A percentile compares a stretch with the other conserved stretches of the same genome.
Evolutionary conservation across 1,140 invertebrate species (phyloP).

Genomic region (Saccostrea cuccullata): DNA sequence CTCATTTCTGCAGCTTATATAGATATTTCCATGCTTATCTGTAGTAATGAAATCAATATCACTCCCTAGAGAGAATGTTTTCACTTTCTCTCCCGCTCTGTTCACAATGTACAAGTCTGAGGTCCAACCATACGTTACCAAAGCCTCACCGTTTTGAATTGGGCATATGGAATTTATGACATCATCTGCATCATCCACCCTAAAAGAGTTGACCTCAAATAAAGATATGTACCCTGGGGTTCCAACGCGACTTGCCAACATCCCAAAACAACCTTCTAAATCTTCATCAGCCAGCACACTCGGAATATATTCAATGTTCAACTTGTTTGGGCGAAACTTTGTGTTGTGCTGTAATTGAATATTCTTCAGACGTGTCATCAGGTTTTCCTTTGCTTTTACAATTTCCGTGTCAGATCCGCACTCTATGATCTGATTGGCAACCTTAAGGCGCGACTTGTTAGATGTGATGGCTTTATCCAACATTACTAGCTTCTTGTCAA

Average conservation of each 20-base stretch:
- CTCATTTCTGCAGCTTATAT: conserved; percentile 58
- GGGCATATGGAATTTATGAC: conserved; percentile 60
- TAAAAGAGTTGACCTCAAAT: conserved; percentile 52
- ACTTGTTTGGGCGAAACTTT: conserved; percentile 48
- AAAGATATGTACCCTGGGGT: conserved; percentile 56
- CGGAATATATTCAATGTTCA: conserved; percentile 44
- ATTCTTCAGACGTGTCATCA: conserved; percentile 47
- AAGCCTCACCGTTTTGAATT: conserved; percentile 51
- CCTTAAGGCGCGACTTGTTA: conserved; percentile 51
- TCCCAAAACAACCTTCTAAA: conserved; percentile 51
- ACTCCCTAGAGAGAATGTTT: conserved; percentile 47
- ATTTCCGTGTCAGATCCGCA: conserved; percentile 58
- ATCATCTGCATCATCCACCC: conserved; percentile 54
- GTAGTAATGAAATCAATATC: conserved; percentile 58
- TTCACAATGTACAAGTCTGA: conserved; percentile 51
- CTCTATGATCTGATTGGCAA: conserved; percentile 60
- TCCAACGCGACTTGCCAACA: conserved; percentile 51
- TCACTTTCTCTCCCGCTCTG: conserved; percentile 41
- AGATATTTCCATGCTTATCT: conserved; percentile 52
- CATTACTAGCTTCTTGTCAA: conserved; percentile 46
- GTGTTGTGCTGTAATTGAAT: conserved; percentile 45
- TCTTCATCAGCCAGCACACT: conserved; percentile 45
- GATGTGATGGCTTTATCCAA: conserved; percentile 54
- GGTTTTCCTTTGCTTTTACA: conserved; percentile 37
- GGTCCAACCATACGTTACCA: conserved; percentile 58